These are phyloP conservation scores for Pristionchus fissidentatus DNA, from an alignment of 2,888 invertebrate genomes.

Conservation along the genomic window DNA sequence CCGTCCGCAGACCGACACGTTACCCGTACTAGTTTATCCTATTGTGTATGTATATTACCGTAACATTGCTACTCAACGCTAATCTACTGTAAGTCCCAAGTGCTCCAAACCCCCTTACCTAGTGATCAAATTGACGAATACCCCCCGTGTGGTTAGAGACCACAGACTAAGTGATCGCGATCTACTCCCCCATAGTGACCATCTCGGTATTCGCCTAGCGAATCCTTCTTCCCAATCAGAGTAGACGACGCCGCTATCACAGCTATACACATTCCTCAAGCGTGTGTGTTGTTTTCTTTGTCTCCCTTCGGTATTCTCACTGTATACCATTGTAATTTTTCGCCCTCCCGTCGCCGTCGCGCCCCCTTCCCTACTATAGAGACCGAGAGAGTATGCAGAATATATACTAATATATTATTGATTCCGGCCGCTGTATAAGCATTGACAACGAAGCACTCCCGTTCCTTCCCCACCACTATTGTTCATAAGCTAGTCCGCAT, in stretches of 20 bases:
- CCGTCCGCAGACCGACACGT: too few relatives aligned
- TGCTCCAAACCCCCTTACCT: conserved; percentile 27
- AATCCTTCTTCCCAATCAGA: not conserved
- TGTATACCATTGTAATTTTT: conserved; percentile 16
- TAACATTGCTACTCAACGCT: conserved; percentile 8
- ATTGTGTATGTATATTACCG: conserved; percentile 40
- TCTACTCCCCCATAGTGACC: not conserved
- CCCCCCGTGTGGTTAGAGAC: conserved; percentile 32
- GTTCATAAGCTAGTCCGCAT: conserved; percentile 42
- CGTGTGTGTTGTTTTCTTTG: conserved; percentile 27
- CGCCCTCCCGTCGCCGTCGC: too few relatives aligned
- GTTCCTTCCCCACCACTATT: not conserved
- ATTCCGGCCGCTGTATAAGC: not conserved
- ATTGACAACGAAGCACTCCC: not conserved
- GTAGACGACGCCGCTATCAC: not conserved
- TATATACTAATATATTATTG: conserved; percentile 23
- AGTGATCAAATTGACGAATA: conserved; percentile 19
- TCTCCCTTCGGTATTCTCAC: not conserved
- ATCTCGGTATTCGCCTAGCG: not conserved
- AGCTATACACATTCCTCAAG: not conserved
- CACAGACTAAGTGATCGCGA: conserved; percentile 1
- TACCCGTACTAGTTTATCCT: conserved; percentile 34
- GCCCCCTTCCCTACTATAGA: not conserved
- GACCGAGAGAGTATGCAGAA: conserved; percentile 36
- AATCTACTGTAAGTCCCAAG: conserved; percentile 32